Percentiles rank a stretch among this genome's conserved stretches.
Evolutionary conservation across 2,797 vertebrate species (phyloP).

Genomic region (Choloepus didactylus): DNA sequence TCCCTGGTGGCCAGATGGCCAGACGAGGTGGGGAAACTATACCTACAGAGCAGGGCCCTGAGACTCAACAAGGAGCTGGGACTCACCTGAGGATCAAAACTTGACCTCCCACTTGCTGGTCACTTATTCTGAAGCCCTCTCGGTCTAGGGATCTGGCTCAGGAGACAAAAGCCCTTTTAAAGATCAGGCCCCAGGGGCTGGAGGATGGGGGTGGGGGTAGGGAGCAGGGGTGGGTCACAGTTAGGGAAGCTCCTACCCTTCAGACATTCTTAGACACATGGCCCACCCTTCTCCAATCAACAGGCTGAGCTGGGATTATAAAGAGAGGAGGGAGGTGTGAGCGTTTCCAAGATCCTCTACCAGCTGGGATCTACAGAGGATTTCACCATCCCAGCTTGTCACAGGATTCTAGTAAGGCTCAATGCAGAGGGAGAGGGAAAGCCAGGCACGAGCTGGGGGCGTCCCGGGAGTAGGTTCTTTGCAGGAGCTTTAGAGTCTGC

Average conservation of each 20-base stretch:
- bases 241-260: neutral
- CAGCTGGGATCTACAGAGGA: neutral
- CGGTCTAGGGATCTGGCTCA: neutral
- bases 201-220: neutral
- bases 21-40: neutral
- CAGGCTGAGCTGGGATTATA: neutral
- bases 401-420: neutral
- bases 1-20: neutral
- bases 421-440: neutral
- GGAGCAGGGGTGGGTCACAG: neutral
- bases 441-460: neutral
- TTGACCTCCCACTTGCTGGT: neutral
- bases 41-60: neutral
- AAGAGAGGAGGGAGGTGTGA: neutral
- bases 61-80: neutral
- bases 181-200: neutral
- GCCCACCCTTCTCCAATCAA: neutral
- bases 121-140: neutral
- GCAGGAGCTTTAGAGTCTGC: neutral
- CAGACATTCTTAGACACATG: neutral
- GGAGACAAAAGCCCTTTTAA: constrained; percentile 11
- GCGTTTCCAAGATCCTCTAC: neutral
- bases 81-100: neutral
- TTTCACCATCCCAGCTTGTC: neutral
- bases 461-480: neutral